Evolutionary conservation across 2,113 vertebrate species (phyloP).

Genomic region (Pelvicachromis taeniatus): DNA sequence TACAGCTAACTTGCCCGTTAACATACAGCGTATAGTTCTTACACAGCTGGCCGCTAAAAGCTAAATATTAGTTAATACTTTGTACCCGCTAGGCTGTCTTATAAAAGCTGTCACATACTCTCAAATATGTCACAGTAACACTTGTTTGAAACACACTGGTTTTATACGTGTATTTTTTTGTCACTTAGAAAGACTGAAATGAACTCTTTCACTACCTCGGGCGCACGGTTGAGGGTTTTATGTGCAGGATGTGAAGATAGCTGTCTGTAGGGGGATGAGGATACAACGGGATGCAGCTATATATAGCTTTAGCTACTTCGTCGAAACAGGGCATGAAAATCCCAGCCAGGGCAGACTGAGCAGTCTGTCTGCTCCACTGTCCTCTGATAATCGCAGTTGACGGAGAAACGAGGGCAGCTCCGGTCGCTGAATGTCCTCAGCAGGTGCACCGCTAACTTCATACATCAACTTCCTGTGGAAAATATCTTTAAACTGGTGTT

Average conservation of each 20-base stretch:
- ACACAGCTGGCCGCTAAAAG: background rate
- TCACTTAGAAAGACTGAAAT: background rate
- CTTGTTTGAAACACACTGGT: background rate
- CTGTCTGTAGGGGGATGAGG: slow-evolving; percentile 12
- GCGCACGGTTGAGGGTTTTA: background rate
- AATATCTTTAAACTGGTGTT: background rate
- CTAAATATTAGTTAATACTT: background rate
- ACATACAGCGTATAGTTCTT: background rate
- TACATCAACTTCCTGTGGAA: background rate
- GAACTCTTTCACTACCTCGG: background rate
- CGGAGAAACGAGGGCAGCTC: slow-evolving; percentile 11
- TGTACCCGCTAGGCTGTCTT: background rate
- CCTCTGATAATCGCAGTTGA: slow-evolving; percentile 7
- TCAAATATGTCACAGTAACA: background rate
- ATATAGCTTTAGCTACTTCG: slow-evolving; percentile 37
- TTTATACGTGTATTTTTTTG: background rate
- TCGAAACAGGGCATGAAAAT: slow-evolving; percentile 18
- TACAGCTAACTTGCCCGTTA: background rate
- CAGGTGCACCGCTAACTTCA: slow-evolving; percentile 8
- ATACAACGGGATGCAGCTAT: slow-evolving; percentile 20
- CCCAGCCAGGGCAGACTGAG: slow-evolving; percentile 1
- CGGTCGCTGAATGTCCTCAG: slow-evolving; percentile 4
- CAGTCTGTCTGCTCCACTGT: background rate
- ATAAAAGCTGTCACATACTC: background rate
- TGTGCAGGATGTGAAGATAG: slow-evolving; percentile 4